A percentile compares a stretch with the other conserved stretches of the same genome.
These are phyloP conservation scores for Mesodorylaimus sp. DNA, from an alignment of 2,888 invertebrate genomes.

Conservation along the genomic window DNA sequence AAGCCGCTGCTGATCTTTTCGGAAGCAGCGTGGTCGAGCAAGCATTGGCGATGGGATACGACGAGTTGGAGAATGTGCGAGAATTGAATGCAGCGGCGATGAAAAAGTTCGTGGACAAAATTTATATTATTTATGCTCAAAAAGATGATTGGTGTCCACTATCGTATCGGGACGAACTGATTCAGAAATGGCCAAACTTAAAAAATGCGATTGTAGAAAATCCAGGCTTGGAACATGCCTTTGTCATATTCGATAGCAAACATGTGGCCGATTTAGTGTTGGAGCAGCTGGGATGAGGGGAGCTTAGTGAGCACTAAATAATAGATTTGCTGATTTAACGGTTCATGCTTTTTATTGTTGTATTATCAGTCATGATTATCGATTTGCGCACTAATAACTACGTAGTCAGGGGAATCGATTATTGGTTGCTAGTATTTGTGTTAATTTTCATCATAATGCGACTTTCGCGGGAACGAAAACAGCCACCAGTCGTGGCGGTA, in stretches of 20 bases:
- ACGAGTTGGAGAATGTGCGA: constrained; percentile 1
- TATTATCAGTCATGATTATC: too few relatives aligned
- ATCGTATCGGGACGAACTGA: not conserved
- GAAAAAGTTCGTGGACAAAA: constrained; percentile 22
- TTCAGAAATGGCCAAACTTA: not conserved
- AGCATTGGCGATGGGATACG: not conserved
- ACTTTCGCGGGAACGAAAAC: too few relatives aligned
- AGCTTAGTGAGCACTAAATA: too few relatives aligned
- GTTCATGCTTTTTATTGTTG: too few relatives aligned
- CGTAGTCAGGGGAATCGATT: too few relatives aligned
- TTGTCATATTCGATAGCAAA: not conserved
- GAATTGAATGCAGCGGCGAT: constrained; percentile 22
- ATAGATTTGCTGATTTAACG: too few relatives aligned
- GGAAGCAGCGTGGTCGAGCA: not conserved
- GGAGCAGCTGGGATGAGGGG: too few relatives aligned
- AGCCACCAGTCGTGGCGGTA: too few relatives aligned
- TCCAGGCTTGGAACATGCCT: not conserved
- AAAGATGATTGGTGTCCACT: not conserved
- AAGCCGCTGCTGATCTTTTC: not conserved
- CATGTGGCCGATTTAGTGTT: too few relatives aligned
- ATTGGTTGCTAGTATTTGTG: too few relatives aligned
- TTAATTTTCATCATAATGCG: too few relatives aligned
- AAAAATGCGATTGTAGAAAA: not conserved
- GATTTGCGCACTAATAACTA: too few relatives aligned
- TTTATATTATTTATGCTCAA: not conserved